These are phyloP conservation scores for Sinosuthora webbiana DNA, from an alignment of 2,113 vertebrate species.

Conservation along the genomic window DNA sequence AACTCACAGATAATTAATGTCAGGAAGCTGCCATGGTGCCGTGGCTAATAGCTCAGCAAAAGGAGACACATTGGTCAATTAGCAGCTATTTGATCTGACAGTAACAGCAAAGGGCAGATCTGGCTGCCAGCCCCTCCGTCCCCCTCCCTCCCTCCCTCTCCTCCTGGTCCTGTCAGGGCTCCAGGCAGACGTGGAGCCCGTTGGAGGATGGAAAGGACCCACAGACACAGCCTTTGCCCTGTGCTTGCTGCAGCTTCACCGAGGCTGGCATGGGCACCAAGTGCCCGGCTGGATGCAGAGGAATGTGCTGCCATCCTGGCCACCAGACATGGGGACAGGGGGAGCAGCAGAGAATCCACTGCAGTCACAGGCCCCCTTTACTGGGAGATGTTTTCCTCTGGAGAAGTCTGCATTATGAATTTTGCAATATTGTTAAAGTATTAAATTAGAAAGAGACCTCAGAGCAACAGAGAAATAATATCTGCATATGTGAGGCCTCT, in stretches of 20 bases:
- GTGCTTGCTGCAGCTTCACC: background rate
- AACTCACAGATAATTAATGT: constrained; percentile 72
- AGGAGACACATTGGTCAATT: constrained; percentile 60
- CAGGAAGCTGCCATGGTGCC: constrained; percentile 58
- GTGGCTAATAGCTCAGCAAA: constrained; percentile 46
- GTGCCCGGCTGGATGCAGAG: too few relatives aligned
- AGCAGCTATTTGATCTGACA: constrained; percentile 67
- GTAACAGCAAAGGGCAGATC: constrained; percentile 56
- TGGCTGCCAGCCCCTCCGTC: background rate
- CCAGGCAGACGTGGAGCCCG: background rate
- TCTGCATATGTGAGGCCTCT: constrained; percentile 37
- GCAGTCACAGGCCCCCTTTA: background rate
- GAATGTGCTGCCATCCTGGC: rapidly evolving
- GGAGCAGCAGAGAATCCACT: background rate
- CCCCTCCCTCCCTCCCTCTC: background rate
- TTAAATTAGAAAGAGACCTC: constrained; percentile 54
- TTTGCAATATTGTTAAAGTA: constrained; percentile 31
- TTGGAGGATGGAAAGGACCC: background rate
- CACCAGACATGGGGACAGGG: background rate
- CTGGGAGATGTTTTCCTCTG: background rate
- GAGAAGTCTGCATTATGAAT: constrained; percentile 25
- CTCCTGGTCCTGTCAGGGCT: background rate
- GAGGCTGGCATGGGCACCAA: background rate
- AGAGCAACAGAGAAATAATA: constrained; percentile 39
- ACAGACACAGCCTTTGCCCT: background rate